Evolutionary conservation across 2,797 vertebrate species (phyloP), one percentile per base, ranked within the genome.

Genomic region (Pitangus sulphuratus): DNA sequence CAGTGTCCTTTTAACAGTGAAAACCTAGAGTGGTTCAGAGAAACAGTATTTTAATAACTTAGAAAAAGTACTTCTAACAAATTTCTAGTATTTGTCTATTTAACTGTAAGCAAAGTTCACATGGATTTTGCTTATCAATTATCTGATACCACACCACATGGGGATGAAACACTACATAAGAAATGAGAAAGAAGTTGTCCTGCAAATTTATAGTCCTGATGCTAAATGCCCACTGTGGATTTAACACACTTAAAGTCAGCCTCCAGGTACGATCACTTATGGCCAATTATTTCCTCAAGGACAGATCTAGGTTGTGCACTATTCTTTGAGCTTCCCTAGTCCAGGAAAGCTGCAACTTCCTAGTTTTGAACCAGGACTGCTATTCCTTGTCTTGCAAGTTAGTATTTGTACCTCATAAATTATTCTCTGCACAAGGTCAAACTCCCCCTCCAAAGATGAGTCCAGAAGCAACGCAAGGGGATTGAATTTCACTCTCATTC

Each of bases 371-470:
- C 18, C 6, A 45, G 30, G 39, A 84, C 2, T 51, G 30, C n/a
- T 78, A 62, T 30, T 69, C 39, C 9, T 44, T 39, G 13, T 66
- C 8, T 35, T 56, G 21, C 5, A 71, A 85, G 20, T 93, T 16
- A 8, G 31, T 12, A 39, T n/a, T 60, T 72, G 58, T 98, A 99
- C 99, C 98, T 99, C 99, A 82, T 99, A 99, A 95, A 99, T 99
- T 97, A 99, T 99, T 97, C 99, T 99, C 98, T 99, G 99, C 72
- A 99, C 99, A 24, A 99, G 98, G 96, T 99, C 99, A 94, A 98
- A 99, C 97, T 99, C 99, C 78, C 99, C 99, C 93, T 99, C 99
- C 98, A 99, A 98, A 77, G 99, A 99, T 1, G 99, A 99, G 97
- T 99, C 99, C 61, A 99, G 98, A 70, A 99, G 98, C 84, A 99